Percentiles rank a stretch among this genome's conserved stretches.
Evolutionary conservation across 2,888 invertebrate species (phyloP).

Genomic region (Drosophila cognata): DNA sequence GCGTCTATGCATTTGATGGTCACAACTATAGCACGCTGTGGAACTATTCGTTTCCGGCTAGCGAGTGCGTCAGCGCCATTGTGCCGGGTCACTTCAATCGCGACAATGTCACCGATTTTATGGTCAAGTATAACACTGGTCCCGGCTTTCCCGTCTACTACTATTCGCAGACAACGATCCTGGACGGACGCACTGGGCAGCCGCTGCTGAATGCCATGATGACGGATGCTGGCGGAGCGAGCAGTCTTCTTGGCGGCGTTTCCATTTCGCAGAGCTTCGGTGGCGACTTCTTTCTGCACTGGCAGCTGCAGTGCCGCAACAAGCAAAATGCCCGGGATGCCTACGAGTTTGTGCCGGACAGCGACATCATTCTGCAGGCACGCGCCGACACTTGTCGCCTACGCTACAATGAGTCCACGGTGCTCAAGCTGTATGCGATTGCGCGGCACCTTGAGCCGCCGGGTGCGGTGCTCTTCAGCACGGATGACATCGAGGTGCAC

Average conservation of each 20-base stretch:
- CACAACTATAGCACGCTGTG: slow-evolving; percentile 88
- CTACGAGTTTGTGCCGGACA: slow-evolving; percentile 86
- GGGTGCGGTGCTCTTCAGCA: slow-evolving; percentile 90
- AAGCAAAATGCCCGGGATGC: slow-evolving; percentile 85
- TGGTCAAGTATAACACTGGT: slow-evolving; percentile 89
- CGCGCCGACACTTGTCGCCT: slow-evolving; percentile 88
- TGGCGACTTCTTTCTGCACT: slow-evolving; percentile 91
- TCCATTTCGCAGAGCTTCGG: slow-evolving; percentile 86
- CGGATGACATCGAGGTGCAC: slow-evolving; percentile 85
- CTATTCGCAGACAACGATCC: slow-evolving; percentile 87
- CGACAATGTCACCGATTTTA: slow-evolving; percentile 91
- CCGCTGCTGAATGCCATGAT: slow-evolving; percentile 83
- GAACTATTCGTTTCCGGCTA: slow-evolving; percentile 88
- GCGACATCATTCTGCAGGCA: slow-evolving; percentile 84
- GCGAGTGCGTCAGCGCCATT: slow-evolving; percentile 91
- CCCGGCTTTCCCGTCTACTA: slow-evolving; percentile 91
- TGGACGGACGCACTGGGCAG: slow-evolving; percentile 82
- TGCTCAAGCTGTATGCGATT: slow-evolving; percentile 88
- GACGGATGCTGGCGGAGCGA: slow-evolving; percentile 85
- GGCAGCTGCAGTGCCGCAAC: slow-evolving; percentile 88
- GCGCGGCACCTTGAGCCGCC: slow-evolving; percentile 88
- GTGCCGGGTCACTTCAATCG: slow-evolving; percentile 92
- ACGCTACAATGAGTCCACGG: slow-evolving; percentile 89
- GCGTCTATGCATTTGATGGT: slow-evolving; percentile 90
- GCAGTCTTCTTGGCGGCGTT: slow-evolving; percentile 84